These are phyloP conservation scores for Habropoda laboriosa DNA, from an alignment of 1,140 invertebrate species.

Conservation along the genomic window DNA sequence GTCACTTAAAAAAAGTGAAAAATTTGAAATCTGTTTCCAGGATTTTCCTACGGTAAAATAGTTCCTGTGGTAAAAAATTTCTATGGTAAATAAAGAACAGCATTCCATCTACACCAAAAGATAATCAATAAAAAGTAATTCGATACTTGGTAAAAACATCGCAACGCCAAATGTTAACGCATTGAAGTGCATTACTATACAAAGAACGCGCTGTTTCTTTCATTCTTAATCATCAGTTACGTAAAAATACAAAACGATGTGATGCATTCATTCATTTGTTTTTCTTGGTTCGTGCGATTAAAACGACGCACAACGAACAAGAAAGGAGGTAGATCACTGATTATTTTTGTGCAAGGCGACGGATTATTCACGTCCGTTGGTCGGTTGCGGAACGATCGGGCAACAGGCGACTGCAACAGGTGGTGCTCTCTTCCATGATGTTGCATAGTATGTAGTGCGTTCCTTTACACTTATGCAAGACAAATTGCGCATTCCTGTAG, in stretches of 20 bases:
- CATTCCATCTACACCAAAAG: too few species aligned
- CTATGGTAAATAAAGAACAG: too few species aligned
- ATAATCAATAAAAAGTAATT: too few species aligned
- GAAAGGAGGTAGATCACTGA: conserved; percentile 42
- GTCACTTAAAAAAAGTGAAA: too few species aligned
- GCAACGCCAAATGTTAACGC: too few species aligned
- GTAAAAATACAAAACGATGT: neutral
- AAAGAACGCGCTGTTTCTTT: neutral
- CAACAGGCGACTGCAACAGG: conserved; percentile 63
- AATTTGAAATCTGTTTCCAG: too few species aligned
- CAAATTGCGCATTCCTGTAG: conserved; percentile 53
- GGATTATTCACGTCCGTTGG: conserved; percentile 56
- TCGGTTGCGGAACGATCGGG: conserved; percentile 45
- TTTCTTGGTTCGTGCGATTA: neutral
- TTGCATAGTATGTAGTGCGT: conserved; percentile 35
- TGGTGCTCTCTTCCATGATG: conserved; percentile 49
- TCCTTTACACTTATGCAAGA: conserved; percentile 54
- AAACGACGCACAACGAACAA: neutral
- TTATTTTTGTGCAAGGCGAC: conserved; percentile 58
- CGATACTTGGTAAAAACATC: neutral
- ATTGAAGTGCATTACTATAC: too few species aligned
- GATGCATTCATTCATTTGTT: neutral
- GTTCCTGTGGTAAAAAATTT: too few species aligned
- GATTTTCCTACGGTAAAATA: too few species aligned
- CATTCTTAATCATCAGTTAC: neutral